These are phyloP conservation scores for Nesogale talazaci DNA, from an alignment of 2,113 vertebrate species.

Conservation along the genomic window DNA sequence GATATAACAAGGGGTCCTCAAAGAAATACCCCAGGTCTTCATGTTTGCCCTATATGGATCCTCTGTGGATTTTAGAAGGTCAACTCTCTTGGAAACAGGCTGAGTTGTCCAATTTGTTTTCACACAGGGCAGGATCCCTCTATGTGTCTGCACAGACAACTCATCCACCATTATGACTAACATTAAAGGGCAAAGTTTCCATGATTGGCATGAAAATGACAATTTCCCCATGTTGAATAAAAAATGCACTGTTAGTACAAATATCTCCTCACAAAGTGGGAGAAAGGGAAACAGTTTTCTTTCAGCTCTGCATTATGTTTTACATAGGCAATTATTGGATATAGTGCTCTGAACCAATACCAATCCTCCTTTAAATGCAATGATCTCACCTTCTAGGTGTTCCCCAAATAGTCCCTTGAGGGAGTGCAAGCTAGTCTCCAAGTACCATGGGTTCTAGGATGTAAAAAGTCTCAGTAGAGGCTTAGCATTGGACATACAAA, in stretches of 20 bases:
- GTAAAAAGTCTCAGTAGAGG: neutral
- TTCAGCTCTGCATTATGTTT: neutral
- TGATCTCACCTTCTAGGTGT: conserved; percentile 1
- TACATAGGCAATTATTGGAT: conserved; percentile 54
- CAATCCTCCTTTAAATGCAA: conserved; percentile 59
- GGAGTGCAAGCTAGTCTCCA: conserved; percentile 12
- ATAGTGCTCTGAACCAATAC: conserved; percentile 23
- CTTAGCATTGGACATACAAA: neutral
- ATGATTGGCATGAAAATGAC: conserved; percentile 52
- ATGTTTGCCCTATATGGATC: neutral
- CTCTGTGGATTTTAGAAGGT: neutral
- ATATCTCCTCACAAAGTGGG: conserved; percentile 52
- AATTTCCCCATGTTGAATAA: conserved; percentile 52
- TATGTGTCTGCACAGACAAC: neutral
- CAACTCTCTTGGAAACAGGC: neutral
- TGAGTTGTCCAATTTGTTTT: neutral
- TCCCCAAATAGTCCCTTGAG: neutral
- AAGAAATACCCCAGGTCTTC: neutral
- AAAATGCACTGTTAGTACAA: conserved; percentile 57
- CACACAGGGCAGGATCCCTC: neutral
- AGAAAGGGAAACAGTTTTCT: conserved; percentile 27
- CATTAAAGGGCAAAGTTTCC: conserved; percentile 41
- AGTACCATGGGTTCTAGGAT: conserved; percentile 2
- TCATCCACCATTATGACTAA: neutral
- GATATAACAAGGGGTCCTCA: neutral